Evolutionary conservation across 2,888 invertebrate species (phyloP), one percentile per base, ranked within the genome.

Genomic region (Aleiodes testaceus): DNA sequence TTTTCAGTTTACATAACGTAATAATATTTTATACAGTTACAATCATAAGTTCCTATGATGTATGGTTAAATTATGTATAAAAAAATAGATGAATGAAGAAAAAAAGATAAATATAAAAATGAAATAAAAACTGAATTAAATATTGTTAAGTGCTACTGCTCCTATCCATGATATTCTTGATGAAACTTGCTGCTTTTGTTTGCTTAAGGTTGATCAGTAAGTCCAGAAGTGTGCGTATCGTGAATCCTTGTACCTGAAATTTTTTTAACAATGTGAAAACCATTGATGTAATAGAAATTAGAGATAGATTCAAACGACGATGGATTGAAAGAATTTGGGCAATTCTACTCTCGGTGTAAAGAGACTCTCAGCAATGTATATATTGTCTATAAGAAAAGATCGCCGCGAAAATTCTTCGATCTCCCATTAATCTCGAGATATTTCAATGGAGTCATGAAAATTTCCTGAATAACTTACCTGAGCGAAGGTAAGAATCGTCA

Each of bases 401-500:
- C n/a, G n/a, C n/a, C n/a, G n/a, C n/a, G n/a, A n/a, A n/a, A n/a
- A 7, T 47, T 36, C 70, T 12, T 12, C 67, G 3, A 22, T 22
- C 2, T 4, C 22, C 22, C 22, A 22, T 26, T 5, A 26, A 45
- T 14, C 9, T 7, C 45, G 3, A 4, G 2, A 45, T 45, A n/a
- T 45, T 45, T 45, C 1, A 14, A 14, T 45, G 1, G 4, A 45
- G 0, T 45, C 14, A 59, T 12, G 3, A 52, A 20, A 55, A 67
- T 26, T 44, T 26, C 5, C 26, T 5, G 26, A 67, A 7, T 22
- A 69, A 77, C 81, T 78, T 76, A 86, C 85, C 71, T 83, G 80
- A n/a, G 83, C 83, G 61, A 91, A 90, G 52, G 88, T 88, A 0
- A 94, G 87, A 77, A 93, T 88, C 1, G 89, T 88, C 69, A 88